Evolutionary conservation across 2,797 vertebrate species (phyloP), one percentile per base, ranked within the genome.

Genomic region (Etheostoma nigrum): DNA sequence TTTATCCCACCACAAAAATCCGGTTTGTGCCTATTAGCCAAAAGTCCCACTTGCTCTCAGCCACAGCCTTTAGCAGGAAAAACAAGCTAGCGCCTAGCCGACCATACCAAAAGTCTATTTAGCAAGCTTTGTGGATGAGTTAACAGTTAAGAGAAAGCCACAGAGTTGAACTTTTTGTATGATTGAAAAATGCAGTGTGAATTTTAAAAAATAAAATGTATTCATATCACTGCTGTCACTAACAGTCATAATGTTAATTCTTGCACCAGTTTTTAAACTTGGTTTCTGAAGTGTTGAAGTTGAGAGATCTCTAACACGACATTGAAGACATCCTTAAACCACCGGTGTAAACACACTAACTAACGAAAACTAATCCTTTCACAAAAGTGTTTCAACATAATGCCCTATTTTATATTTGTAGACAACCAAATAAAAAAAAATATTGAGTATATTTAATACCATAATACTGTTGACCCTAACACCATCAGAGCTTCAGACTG

Each of bases 1-100:
- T 52, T 23, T 55, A 13, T 15, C 59, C 2, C 2, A 30, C 45
- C n/a, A 44, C 48, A 30, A 45, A 48, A 47, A 67, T 79, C n/a
- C 14, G 49, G 6, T 47, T 65, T 54, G 54, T 73, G 42, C n/a
- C 67, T 47, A 13, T 45, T 69, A 72, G 57, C 51, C 15, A 48
- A 27, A 48, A 18, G 16, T 65, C 48, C 23, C 33, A 40, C 18
- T 47, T 74, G 14, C 36, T 63, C 33, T 48, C 40, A 52, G 25
- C n/a, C 54, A n/a, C 9, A 59, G 30, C 48, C 62, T 47, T 8
- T 44, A 53, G 5, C 21, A 52, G 30, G 69, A n/a, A 36, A 66
- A 61, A 44, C 40, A 62, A 72, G 15, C 33, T 27, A 19, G 33
- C 2, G 11, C 19, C 19, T 18, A 21, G 52, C 15, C 61, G 6